Conservation (phyloP, 2,113 vertebrate genomes). For the Verasper variegatus region DNA sequence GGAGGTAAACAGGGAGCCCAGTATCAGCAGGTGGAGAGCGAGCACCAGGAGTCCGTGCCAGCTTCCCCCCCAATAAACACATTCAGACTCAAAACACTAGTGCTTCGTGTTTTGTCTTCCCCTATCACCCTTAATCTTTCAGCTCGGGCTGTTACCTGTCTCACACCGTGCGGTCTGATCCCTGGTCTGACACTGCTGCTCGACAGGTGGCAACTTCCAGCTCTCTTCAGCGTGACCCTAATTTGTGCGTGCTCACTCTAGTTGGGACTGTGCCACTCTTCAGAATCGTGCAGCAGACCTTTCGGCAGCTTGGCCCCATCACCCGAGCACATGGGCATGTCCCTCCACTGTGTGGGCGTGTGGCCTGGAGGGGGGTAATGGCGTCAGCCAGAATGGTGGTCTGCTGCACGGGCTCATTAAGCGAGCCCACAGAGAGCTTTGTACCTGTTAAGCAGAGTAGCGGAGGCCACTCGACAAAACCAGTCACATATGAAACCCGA, state of each 20-base stretch:
- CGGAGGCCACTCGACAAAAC: conserved; percentile 64
- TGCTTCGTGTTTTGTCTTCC: no score
- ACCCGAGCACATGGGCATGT: neutral
- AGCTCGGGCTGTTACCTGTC: no score
- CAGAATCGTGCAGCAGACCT: neutral
- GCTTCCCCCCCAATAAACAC: no score
- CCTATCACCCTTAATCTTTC: no score
- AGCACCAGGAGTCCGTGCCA: no score
- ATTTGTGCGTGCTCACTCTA: neutral
- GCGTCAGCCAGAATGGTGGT: conserved; percentile 31
- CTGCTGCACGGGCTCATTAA: conserved; percentile 30
- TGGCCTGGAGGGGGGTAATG: conserved; percentile 13
- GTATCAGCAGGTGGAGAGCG: no score
- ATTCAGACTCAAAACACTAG: no score
- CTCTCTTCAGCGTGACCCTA: neutral
- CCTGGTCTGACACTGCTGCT: neutral
- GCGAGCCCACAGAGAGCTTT: conserved; percentile 75
- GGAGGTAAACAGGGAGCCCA: no score
- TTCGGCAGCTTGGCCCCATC: conserved; percentile 31
- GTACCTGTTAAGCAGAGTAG: conserved; percentile 84
- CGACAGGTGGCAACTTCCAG: neutral
- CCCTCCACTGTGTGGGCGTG: conserved; percentile 21
- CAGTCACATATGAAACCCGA: conserved; percentile 87
- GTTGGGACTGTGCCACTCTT: neutral
- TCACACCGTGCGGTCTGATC: neutral